Evolutionary conservation across 2,888 invertebrate genomes (phyloP), one percentile per base, ranked within the genome.

Genomic region (Protonemura montana): DNA sequence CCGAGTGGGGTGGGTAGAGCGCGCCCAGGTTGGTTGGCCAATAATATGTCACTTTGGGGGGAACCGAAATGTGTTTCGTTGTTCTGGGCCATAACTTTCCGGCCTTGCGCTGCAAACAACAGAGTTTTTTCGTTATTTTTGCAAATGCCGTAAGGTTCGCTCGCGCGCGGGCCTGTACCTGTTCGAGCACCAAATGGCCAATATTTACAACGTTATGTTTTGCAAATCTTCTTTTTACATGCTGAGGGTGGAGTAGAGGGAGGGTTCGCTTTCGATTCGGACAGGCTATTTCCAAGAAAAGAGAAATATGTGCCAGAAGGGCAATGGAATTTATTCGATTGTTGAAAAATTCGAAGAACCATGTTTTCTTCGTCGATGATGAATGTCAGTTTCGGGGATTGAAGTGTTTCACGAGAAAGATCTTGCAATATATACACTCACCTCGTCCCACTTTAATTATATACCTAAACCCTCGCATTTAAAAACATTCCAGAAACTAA

Each of bases 191-290:
- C 81, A 29, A 81, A 29, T 29, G 30, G 81, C 81, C 29, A 16
- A 28, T 78, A 78, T 59, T 59, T 59, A 59, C 59, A 59, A 59
- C 78, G 7, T 2, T 0, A 7, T 78, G 26, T 78, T 78, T 78
- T 78, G 2, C 27, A 76, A 78, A 27, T 78, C 78, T 78, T 78
- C n/a, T n/a, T 78, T 78, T 78, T 78, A 26, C 28, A 26, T 81
- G 29, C 26, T 30, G 5, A 7, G 81, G 81, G 81, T 30, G 81
- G 81, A 81, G 30, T 30, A 81, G 81, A n/a, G 81, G 81, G 81
- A 81, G 81, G 78, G 26, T 81, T 81, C 27, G 81, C 28, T 7
- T 28, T 7, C 30, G 81, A 29, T 26, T 25, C 27, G 81, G 81
- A 29, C 81, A 29, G 30, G 81, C 81, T 81, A 30, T 81, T 81